Conservation (phyloP, 2,888 invertebrate species). For the Lobophora halterata region DNA sequence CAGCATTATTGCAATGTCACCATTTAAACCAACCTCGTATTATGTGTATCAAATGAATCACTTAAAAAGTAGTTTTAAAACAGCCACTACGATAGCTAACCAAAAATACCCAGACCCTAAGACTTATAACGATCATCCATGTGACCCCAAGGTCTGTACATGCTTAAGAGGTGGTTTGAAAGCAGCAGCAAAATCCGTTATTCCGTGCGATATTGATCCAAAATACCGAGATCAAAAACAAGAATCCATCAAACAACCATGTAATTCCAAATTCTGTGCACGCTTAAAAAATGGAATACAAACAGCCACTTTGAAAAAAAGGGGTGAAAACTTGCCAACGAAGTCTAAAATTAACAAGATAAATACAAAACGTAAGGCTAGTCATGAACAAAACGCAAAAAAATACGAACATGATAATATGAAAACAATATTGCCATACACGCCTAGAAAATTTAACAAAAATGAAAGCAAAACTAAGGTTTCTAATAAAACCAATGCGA, state of each 20-base stretch:
- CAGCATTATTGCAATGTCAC: conserved; percentile 19
- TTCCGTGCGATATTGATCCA: too few species aligned
- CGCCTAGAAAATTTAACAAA: conserved; percentile 41
- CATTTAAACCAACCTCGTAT: conserved; percentile 28
- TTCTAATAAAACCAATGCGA: conserved; percentile 9
- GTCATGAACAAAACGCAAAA: neutral
- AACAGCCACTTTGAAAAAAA: too few species aligned
- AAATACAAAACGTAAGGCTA: neutral
- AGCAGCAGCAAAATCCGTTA: too few species aligned
- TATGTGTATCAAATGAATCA: conserved; percentile 23
- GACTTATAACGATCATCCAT: too few species aligned
- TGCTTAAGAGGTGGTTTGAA: too few species aligned
- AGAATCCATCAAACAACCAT: too few species aligned
- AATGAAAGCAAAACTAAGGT: conserved; percentile 34
- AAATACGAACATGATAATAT: conserved; percentile 24
- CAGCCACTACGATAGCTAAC: conserved; percentile 3
- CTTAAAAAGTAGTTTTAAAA: too few species aligned
- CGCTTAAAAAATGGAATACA: too few species aligned
- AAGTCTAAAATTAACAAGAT: neutral
- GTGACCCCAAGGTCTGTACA: too few species aligned
- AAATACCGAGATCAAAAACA: too few species aligned
- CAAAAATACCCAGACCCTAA: conserved; percentile 1
- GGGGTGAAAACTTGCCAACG: too few species aligned
- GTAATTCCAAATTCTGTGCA: too few species aligned
- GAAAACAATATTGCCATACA: conserved; percentile 43